Evolutionary conservation across 2,113 vertebrate genomes (phyloP).

Genomic region (Gobiocypris rarus): DNA sequence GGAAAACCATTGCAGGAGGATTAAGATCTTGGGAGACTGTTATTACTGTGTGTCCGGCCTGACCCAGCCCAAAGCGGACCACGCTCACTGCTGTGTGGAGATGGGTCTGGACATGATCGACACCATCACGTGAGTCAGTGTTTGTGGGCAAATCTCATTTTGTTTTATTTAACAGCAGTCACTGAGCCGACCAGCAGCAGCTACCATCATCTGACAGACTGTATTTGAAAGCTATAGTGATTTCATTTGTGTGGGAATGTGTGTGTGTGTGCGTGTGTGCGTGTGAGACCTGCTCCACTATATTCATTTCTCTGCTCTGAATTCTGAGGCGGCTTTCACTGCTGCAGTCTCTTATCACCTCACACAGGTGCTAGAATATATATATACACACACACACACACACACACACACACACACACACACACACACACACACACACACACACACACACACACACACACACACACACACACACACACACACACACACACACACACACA

Average conservation of each 20-base stretch:
- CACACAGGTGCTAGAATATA: slow-evolving; percentile 66
- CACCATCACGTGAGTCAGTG: slow-evolving; percentile 76
- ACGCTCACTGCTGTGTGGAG: slow-evolving; percentile 87
- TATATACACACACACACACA: slow-evolving; percentile 37
- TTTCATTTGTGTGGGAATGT: slow-evolving; percentile 4
- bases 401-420: neutral
- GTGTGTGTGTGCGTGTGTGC: neutral
- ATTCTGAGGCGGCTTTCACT: slow-evolving; percentile 63
- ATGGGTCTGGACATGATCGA: slow-evolving; percentile 84
- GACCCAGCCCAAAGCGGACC: slow-evolving; percentile 96
- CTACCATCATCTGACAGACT: neutral
- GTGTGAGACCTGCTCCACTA: neutral
- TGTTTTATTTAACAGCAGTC: neutral
- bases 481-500: no score
- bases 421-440: neutral
- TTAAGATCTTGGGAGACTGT: slow-evolving; percentile 98
- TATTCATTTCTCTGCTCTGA: slow-evolving; percentile 40
- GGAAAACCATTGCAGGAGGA: slow-evolving; percentile 92
- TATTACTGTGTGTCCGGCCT: slow-evolving; percentile 97
- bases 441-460: no score
- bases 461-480: no score
- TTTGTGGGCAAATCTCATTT: neutral
- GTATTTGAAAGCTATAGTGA: slow-evolving; percentile 14
- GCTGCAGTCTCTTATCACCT: slow-evolving; percentile 67
- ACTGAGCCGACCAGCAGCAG: neutral